A percentile compares a stretch with the other conserved stretches of the same genome.
These are phyloP conservation scores for Ptychoptera albimana DNA, from an alignment of 2,888 invertebrate species.

Conservation along the genomic window DNA sequence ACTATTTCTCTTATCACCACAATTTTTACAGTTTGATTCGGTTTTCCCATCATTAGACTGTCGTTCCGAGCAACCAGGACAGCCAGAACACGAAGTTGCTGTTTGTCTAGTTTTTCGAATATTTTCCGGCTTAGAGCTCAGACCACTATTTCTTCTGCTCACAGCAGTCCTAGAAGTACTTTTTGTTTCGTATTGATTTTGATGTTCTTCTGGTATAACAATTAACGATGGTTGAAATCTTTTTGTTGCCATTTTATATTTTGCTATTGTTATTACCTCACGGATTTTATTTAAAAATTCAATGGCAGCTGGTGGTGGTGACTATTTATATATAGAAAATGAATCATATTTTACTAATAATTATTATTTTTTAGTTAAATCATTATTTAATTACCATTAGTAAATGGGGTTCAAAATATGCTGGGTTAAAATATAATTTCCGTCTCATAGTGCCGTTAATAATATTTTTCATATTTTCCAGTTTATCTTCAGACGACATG, in stretches of 20 bases:
- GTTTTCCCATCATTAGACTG: slow-evolving; percentile 10
- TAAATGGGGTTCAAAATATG: slow-evolving; percentile 78
- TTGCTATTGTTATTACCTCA: slow-evolving; percentile 79
- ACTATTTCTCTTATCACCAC: slow-evolving; percentile 56
- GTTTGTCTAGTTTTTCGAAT: slow-evolving; percentile 28
- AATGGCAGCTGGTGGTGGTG: slow-evolving; percentile 78
- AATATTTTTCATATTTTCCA: slow-evolving; percentile 46
- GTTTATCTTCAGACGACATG: slow-evolving; percentile 42
- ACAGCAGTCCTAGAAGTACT: slow-evolving; percentile 17
- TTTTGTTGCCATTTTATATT: slow-evolving; percentile 72
- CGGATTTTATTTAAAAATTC: slow-evolving; percentile 80
- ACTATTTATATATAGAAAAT: slow-evolving; percentile 37
- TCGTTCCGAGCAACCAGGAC: slow-evolving; percentile 41
- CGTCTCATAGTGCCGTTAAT: slow-evolving; percentile 52
- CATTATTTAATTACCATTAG: slow-evolving; percentile 45
- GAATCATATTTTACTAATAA: slow-evolving; percentile 5
- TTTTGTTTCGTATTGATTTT: slow-evolving; percentile 27
- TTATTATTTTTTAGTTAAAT: background rate
- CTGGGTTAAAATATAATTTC: slow-evolving; percentile 78
- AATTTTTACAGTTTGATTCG: slow-evolving; percentile 22
- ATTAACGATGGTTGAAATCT: slow-evolving; percentile 61
- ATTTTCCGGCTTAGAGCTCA: slow-evolving; percentile 44
- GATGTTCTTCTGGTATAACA: slow-evolving; percentile 64
- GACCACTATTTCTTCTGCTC: slow-evolving; percentile 37
- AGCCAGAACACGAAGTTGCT: slow-evolving; percentile 40